A percentile compares a stretch with the other conserved stretches of the same genome.
Conservation (phyloP, 2,888 invertebrate species). For the Halictus quadricinctus region DNA sequence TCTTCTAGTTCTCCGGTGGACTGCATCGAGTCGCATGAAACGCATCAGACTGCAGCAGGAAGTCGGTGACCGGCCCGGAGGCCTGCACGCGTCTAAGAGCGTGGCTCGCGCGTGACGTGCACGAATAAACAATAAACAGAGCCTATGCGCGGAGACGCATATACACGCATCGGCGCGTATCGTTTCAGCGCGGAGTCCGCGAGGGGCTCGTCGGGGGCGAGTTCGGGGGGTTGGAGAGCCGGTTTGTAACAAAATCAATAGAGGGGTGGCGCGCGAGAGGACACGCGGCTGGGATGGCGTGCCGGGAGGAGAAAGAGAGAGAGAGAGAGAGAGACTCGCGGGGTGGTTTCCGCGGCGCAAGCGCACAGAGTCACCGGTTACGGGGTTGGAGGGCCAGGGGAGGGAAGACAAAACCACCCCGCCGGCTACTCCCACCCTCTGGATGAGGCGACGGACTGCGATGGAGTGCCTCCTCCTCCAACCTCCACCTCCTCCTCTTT, state of each 20-base stretch:
- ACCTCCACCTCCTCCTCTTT: constrained; percentile 61
- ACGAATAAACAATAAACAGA: constrained; percentile 54
- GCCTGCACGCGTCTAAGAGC: constrained; percentile 22
- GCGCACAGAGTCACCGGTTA: constrained; percentile 70
- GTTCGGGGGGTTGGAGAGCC: constrained; percentile 76
- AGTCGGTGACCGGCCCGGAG: background rate
- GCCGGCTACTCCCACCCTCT: constrained; percentile 80
- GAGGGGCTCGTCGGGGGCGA: constrained; percentile 66
- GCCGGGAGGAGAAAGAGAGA: constrained; percentile 35
- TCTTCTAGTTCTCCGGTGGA: background rate
- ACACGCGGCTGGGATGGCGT: constrained; percentile 69
- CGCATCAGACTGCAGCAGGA: constrained; percentile 2
- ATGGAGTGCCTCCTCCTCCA: constrained; percentile 78
- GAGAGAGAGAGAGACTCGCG: constrained; percentile 60
- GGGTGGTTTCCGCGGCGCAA: constrained; percentile 70
- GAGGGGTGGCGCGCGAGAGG: constrained; percentile 81
- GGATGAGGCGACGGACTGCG: constrained; percentile 83
- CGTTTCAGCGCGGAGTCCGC: constrained; percentile 67
- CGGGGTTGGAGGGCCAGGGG: constrained; percentile 83
- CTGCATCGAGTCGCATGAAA: background rate
- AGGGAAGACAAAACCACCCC: constrained; percentile 84
- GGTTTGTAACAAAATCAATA: constrained; percentile 83
- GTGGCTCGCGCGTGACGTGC: constrained; percentile 33
- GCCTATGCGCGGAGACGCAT: constrained; percentile 44
- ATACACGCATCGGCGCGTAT: constrained; percentile 77